These are phyloP conservation scores for Caranx ignobilis DNA, from an alignment of 2,113 vertebrate species.

Conservation along the genomic window DNA sequence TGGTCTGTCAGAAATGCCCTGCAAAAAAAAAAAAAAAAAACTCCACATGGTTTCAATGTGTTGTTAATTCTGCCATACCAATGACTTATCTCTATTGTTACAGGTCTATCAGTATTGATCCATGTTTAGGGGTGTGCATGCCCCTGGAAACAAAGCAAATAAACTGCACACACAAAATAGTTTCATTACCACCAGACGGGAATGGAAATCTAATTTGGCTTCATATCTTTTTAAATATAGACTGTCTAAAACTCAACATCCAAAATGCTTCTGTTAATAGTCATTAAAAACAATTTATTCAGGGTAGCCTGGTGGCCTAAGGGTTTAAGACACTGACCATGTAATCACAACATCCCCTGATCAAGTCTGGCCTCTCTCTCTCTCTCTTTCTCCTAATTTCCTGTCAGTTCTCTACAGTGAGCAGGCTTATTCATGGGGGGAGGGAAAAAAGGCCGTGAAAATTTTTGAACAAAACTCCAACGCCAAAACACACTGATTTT, in stretches of 20 bases:
- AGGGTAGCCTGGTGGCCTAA: slow-evolving; percentile 15
- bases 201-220: slow-evolving; percentile 11
- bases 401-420: slow-evolving; percentile 32
- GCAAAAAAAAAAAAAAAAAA: not conserved
- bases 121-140: not conserved
- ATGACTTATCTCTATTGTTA: slow-evolving; percentile 14
- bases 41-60: not conserved
- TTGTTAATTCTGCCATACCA: not conserved
- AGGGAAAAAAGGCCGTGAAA: not conserved
- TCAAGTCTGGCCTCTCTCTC: not conserved
- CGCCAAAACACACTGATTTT: slow-evolving; percentile 32
- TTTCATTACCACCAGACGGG: slow-evolving; percentile 1
- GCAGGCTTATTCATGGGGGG: slow-evolving; percentile 2
- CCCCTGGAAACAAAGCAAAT: not conserved
- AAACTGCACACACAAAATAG: not conserved
- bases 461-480: slow-evolving; percentile 13
- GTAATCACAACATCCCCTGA: slow-evolving; percentile 47
- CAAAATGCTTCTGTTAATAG: slow-evolving; percentile 26
- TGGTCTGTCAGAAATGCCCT: slow-evolving; percentile 20
- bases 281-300: slow-evolving; percentile 42
- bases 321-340: slow-evolving; percentile 41
- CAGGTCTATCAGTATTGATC: not conserved
- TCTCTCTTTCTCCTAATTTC: slow-evolving; percentile 49
- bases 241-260: slow-evolving; percentile 7
- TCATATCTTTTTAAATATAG: slow-evolving; percentile 6